A percentile compares a stretch with the other conserved stretches of the same genome.
Evolutionary conservation across 2,888 invertebrate genomes (phyloP).

Genomic region (Dysmachus trigonus): DNA sequence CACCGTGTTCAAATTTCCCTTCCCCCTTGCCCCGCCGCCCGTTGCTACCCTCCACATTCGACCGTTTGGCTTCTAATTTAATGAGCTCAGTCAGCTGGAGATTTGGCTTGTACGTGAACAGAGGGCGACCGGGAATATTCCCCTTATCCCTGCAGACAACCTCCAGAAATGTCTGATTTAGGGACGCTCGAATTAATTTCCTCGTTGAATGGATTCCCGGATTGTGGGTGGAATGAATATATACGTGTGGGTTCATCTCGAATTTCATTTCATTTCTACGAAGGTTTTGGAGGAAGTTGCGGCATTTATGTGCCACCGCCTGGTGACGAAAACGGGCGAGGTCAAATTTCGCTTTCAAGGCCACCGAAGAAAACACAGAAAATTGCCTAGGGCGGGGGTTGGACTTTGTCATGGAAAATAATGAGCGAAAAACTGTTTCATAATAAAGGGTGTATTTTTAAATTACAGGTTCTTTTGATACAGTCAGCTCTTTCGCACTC

Average conservation of each 20-base stretch:
- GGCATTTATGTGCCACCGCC: not conserved
- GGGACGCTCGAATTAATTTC: conserved; percentile 3
- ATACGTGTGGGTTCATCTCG: not conserved
- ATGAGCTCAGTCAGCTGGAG: conserved; percentile 33
- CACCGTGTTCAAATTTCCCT: not conserved
- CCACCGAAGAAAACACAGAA: not conserved
- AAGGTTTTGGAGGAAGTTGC: not conserved
- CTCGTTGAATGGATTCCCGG: not conserved
- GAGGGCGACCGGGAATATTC: not conserved
- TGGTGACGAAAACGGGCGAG: not conserved
- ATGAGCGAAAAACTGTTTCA: not conserved
- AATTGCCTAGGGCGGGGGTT: not conserved
- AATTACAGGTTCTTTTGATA: too few species aligned
- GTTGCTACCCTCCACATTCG: not conserved
- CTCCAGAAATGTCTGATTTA: conserved; percentile 11
- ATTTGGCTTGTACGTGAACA: not conserved
- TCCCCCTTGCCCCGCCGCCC: not conserved
- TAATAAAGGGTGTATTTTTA: too few species aligned
- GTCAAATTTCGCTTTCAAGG: not conserved
- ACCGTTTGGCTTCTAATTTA: conserved; percentile 28
- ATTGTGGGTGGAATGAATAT: not conserved
- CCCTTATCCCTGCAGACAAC: not conserved
- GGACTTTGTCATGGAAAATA: not conserved
- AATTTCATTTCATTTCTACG: not conserved
- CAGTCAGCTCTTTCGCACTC: too few species aligned